These are phyloP conservation scores for Meleagris gallopavo DNA, from an alignment of 2,113 vertebrate genomes.

Conservation along the genomic window DNA sequence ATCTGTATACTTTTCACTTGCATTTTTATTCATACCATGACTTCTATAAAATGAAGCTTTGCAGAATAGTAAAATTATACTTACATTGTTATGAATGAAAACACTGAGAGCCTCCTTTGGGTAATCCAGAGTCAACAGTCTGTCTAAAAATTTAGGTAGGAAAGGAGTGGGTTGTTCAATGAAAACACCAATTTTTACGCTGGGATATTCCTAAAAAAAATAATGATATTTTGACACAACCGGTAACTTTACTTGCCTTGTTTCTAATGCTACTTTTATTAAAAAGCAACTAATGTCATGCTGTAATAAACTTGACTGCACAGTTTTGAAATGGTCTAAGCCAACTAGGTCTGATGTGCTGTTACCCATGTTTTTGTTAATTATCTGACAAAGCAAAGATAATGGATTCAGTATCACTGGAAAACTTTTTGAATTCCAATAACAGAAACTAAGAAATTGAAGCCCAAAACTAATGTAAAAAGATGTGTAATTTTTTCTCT, in stretches of 20 bases:
- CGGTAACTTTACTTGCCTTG: neutral
- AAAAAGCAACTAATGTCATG: neutral
- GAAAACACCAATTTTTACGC: slow-evolving; percentile 90
- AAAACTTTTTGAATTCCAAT: neutral
- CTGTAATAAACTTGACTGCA: neutral
- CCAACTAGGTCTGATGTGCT: neutral
- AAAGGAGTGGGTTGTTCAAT: slow-evolving; percentile 98
- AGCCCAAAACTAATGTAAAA: neutral
- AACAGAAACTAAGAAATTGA: neutral
- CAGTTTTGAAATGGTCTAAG: neutral
- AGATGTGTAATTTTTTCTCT: neutral
- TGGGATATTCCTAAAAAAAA: slow-evolving; percentile 85
- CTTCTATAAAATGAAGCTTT: neutral
- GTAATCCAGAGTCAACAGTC: slow-evolving; percentile 89
- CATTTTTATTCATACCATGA: neutral
- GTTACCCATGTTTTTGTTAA: neutral
- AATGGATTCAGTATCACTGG: neutral
- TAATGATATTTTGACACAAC: slow-evolving; percentile 26
- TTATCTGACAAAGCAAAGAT: neutral
- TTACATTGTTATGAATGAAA: slow-evolving; percentile 96
- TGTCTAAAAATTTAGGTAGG: slow-evolving; percentile 92
- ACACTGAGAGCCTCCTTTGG: slow-evolving; percentile 89
- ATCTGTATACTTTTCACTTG: neutral
- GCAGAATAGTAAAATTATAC: slow-evolving; percentile 51
- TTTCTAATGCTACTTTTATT: neutral